Percentiles rank a stretch among this genome's conserved stretches.
Evolutionary conservation across 2,888 invertebrate species (phyloP).

Genomic region (Trypoxylon attenuatum): DNA sequence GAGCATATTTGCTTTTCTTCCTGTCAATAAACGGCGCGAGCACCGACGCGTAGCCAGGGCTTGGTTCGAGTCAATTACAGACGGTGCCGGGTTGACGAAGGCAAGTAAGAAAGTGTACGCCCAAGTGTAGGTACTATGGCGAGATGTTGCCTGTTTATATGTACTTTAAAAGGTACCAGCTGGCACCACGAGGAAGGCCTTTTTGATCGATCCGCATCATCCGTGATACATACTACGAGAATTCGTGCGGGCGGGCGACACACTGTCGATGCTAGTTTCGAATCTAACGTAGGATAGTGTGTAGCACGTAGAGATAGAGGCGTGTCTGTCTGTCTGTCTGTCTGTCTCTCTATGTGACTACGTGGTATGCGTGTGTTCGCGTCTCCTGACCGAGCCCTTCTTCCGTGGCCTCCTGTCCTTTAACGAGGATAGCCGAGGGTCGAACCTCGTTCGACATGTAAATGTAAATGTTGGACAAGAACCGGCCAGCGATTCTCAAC

Average conservation of each 20-base stretch:
- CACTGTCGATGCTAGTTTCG: constrained; percentile 40
- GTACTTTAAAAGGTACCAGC: constrained; percentile 11
- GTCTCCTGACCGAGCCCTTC: constrained; percentile 36
- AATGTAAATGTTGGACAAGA: constrained; percentile 69
- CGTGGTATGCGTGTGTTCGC: constrained; percentile 24
- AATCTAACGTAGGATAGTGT: too few relatives aligned
- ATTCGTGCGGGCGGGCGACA: constrained; percentile 47
- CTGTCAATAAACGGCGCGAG: too few relatives aligned
- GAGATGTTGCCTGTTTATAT: too few relatives aligned
- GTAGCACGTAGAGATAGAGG: too few relatives aligned
- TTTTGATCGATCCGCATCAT: constrained; percentile 59
- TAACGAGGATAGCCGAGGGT: constrained; percentile 61
- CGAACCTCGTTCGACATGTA: constrained; percentile 69
- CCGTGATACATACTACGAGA: constrained; percentile 29
- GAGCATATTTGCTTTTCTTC: too few relatives aligned
- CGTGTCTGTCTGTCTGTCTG: too few relatives aligned
- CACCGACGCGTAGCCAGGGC: too few relatives aligned
- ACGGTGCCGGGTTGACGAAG: background rate
- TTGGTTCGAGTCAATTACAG: background rate
- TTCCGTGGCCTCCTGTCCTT: constrained; percentile 38
- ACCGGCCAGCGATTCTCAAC: constrained; percentile 57
- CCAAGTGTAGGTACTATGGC: too few relatives aligned
- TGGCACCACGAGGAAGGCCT: constrained; percentile 29
- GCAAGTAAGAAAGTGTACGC: too few relatives aligned
- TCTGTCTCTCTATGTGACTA: too few relatives aligned